Conservation (phyloP, 2,113 vertebrate genomes). For the Ailuropoda melanoleuca region DNA sequence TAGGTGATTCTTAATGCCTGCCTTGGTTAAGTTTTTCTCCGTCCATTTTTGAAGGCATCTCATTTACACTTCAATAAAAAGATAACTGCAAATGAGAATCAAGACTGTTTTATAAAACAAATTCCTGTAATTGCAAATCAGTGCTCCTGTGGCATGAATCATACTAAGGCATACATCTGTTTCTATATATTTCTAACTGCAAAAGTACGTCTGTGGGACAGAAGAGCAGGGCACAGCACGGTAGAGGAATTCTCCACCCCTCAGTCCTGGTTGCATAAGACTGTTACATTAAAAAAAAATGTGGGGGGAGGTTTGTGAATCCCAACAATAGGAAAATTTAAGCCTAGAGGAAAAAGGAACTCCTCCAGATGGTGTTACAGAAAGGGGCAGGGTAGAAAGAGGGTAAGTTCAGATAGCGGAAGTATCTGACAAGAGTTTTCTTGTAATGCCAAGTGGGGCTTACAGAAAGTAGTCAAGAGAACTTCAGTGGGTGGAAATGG, state of each 20-base stretch:
- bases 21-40: not conserved
- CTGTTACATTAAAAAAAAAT: not conserved
- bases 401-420: not conserved
- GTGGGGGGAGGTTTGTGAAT: not conserved
- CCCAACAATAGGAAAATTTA: not conserved
- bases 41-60: not conserved
- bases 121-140: not conserved
- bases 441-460: not conserved
- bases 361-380: no score
- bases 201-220: not conserved
- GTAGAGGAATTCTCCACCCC: not conserved
- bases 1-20: not conserved
- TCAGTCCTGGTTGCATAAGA: not conserved
- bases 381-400: not conserved
- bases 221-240: not conserved
- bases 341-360: not conserved
- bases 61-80: not conserved
- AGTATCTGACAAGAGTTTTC: not conserved
- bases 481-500: not conserved
- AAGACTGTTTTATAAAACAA: not conserved
- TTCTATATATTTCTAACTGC: not conserved
- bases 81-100: not conserved
- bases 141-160: not conserved
- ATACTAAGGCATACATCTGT: not conserved
- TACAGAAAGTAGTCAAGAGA: not conserved